A percentile compares a stretch with the other conserved stretches of the same genome.
Conservation (phyloP, 2,113 vertebrate species). For the Aythya baeri region DNA sequence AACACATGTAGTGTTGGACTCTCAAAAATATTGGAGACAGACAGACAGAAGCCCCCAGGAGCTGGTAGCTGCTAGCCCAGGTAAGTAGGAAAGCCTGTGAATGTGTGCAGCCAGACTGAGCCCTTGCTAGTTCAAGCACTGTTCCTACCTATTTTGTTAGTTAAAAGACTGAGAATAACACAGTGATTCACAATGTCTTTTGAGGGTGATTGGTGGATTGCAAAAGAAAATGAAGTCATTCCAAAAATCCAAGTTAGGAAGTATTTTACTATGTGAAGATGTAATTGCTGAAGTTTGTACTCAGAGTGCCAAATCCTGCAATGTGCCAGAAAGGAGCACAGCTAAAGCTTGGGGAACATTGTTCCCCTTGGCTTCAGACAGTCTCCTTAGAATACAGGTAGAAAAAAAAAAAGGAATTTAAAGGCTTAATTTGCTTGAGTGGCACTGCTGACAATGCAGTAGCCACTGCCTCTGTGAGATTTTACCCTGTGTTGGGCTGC, state of each 20-base stretch:
- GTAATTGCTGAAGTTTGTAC: not conserved
- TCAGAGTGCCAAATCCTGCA: not conserved
- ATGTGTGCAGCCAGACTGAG: not conserved
- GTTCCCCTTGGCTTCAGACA: not conserved
- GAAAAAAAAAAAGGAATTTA: conserved; percentile 28
- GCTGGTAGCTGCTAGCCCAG: not conserved
- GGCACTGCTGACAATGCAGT: not conserved
- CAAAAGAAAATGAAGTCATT: not conserved
- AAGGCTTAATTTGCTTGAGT: not conserved
- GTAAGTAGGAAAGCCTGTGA: not conserved
- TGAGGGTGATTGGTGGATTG: not conserved
- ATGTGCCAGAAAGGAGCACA: not conserved
- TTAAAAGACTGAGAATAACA: not conserved
- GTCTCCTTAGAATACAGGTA: not conserved
- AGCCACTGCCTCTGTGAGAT: not conserved
- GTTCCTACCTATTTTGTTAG: not conserved
- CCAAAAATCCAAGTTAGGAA: conserved; percentile 32
- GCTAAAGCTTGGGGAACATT: not conserved
- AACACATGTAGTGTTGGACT: not conserved
- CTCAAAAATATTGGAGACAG: not conserved
- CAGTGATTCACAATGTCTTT: not conserved
- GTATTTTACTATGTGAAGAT: conserved; percentile 27
- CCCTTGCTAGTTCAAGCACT: not conserved
- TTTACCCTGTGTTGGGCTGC: not conserved
- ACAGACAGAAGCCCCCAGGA: not conserved